Evolutionary conservation across 2,888 invertebrate species (phyloP).

Genomic region (Eretmocerus hayati): DNA sequence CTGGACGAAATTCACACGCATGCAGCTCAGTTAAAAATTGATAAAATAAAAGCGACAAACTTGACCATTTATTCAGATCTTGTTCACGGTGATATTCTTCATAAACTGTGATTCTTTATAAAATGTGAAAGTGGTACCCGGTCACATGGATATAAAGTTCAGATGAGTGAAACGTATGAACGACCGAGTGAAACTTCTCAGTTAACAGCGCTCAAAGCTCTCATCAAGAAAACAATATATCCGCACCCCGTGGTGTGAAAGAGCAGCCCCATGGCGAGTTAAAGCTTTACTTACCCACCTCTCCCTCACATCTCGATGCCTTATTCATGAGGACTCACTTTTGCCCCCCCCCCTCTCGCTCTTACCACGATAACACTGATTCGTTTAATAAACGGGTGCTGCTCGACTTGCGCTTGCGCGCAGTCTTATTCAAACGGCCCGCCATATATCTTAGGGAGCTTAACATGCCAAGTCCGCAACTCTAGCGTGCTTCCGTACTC

Average conservation of each 20-base stretch:
- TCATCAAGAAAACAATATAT: slow-evolving; percentile 48
- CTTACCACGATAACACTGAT: slow-evolving; percentile 46
- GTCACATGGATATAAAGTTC: too few species aligned
- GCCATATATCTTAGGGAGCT: slow-evolving; percentile 39
- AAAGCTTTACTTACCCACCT: background rate
- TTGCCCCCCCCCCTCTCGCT: too few species aligned
- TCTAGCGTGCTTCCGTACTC: slow-evolving; percentile 4
- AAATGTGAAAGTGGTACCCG: too few species aligned
- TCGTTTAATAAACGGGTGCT: slow-evolving; percentile 44
- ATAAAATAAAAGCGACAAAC: too few species aligned
- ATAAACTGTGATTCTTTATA: too few species aligned
- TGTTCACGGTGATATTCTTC: too few species aligned
- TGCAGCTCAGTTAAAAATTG: too few species aligned
- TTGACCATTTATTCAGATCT: too few species aligned
- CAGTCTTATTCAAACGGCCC: slow-evolving; percentile 37
- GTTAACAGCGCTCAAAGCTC: slow-evolving; percentile 18
- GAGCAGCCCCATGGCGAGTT: too few species aligned
- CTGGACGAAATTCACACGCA: too few species aligned
- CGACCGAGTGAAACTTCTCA: too few species aligned
- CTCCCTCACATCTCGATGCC: slow-evolving; percentile 38
- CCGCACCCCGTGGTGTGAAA: slow-evolving; percentile 41
- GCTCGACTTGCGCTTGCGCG: background rate
- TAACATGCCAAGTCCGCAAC: slow-evolving; percentile 34
- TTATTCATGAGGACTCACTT: slow-evolving; percentile 47
- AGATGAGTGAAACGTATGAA: too few species aligned